Conservation (phyloP, 2,113 vertebrate species). For the Alethe castanea region DNA sequence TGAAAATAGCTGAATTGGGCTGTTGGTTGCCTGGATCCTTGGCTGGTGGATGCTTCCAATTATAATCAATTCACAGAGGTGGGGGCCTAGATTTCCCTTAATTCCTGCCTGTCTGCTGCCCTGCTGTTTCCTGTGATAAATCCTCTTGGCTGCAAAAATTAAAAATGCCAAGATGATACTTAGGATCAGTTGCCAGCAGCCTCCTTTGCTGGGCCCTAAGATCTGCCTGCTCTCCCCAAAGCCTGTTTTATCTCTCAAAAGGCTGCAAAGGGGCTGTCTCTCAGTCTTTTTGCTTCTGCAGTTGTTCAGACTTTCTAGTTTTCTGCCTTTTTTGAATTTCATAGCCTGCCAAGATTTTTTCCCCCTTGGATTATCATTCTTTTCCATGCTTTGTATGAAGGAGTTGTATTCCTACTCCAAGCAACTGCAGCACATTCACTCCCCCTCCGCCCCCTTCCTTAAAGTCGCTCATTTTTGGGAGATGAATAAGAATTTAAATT, state of each 20-base stretch:
- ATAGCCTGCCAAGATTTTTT: background rate
- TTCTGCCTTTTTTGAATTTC: background rate
- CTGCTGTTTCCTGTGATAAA: background rate
- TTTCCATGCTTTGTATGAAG: conserved; percentile 24
- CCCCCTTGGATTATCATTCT: background rate
- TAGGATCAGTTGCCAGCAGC: background rate
- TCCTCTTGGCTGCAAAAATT: background rate
- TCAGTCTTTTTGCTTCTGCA: background rate
- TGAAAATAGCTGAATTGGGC: background rate
- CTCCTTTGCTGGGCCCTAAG: background rate
- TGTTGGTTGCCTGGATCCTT: background rate
- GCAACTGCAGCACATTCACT: background rate
- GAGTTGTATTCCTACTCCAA: background rate
- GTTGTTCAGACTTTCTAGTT: background rate
- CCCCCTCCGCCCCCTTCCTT: background rate
- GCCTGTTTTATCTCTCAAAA: background rate
- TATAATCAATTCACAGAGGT: background rate
- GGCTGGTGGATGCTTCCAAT: background rate
- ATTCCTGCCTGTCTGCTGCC: background rate
- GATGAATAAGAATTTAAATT: conserved; percentile 28
- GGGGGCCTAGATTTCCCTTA: background rate
- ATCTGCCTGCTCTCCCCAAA: background rate
- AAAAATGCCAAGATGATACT: background rate
- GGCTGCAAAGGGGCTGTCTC: background rate
- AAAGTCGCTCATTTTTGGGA: background rate